Base-by-base conservation (phyloP, 2,888 invertebrate species). In the Erebia epiphron region DNA sequence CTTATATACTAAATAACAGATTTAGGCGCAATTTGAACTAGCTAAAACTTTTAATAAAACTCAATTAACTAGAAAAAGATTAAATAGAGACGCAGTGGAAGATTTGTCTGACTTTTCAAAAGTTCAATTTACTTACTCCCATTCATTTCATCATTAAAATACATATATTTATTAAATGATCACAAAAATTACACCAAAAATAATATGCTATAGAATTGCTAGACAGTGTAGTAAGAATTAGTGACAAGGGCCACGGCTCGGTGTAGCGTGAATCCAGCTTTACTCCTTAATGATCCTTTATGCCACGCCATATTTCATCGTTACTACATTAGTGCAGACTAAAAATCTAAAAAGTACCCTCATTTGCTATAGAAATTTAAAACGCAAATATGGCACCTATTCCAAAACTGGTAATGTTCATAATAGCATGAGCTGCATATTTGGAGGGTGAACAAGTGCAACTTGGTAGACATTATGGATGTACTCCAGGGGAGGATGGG, bases 401-500 rank as follows among this genome's bases (percentile, higher is more conserved):
- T 16, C 5, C 41, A 1, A 11, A 16, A 4, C 1, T 0, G 0
- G 2, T 54, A 52, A 64, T 13, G 11, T 18, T n/a, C 35, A 54
- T 41, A 64, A 54, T 64, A 41, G 35, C 41, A 35, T 41, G 18
- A 52, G 26, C 9, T 21, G 2, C 18, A 41, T 49, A 54, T 50
- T 26, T 35, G 3, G 26, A 60, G 52, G 71, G 58, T 64, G 26
- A 57, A 26, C 50, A 60, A 54, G 18, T 70, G 62, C 56, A 49
- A 67, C 60, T 66, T 67, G 56, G 26, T 69, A 66, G 62, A 62
- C 49, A 49, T 62, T 49, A 49, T 49, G 49, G 62, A 63, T 67
- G 63, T 67, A 62, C 67, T 63, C 26, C 60, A 67, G 49, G 64
- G 67, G 61, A 57, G 67, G 63, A 58, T 67, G 52, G 52, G 65